Percentiles rank a stretch among this genome's conserved stretches.
Evolutionary conservation across 2,888 invertebrate genomes (phyloP).

Genomic region (Oxystoma pomonae): DNA sequence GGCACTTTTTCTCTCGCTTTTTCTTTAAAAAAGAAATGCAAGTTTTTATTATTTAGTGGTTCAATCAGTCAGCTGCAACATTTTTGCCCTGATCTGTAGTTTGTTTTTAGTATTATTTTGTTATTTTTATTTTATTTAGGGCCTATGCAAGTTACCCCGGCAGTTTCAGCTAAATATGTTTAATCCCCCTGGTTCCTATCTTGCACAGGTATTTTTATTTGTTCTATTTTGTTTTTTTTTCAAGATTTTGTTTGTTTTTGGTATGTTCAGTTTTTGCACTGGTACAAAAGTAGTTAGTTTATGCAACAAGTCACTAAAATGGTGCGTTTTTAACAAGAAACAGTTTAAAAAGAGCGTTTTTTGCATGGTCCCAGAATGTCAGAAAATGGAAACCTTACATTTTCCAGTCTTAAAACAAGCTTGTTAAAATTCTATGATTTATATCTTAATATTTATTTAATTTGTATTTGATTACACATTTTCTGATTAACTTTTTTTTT

Average conservation of each 20-base stretch:
- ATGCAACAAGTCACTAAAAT: too few relatives aligned
- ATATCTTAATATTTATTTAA: too few relatives aligned
- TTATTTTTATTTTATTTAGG: conserved; percentile 46
- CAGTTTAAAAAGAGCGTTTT: too few relatives aligned
- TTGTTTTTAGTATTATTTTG: conserved; percentile 16
- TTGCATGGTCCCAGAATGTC: too few relatives aligned
- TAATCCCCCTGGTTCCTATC: conserved; percentile 61
- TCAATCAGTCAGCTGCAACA: background rate
- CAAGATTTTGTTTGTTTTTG: conserved; percentile 9
- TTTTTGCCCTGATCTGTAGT: too few relatives aligned
- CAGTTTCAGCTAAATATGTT: conserved; percentile 58
- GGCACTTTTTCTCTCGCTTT: background rate
- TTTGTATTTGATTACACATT: too few relatives aligned
- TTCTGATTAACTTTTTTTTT: too few relatives aligned
- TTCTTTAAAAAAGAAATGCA: background rate
- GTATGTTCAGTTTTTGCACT: background rate
- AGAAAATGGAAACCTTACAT: too few relatives aligned
- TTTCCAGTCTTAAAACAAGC: too few relatives aligned
- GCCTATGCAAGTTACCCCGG: conserved; percentile 59
- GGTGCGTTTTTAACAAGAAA: too few relatives aligned
- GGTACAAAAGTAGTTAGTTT: too few relatives aligned
- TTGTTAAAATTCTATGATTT: too few relatives aligned
- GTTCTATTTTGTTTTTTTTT: conserved; percentile 11
- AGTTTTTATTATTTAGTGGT: background rate
- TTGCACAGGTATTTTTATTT: conserved; percentile 46